Evolutionary conservation across 1,140 invertebrate genomes (phyloP), one percentile per base, ranked within the genome.

Genomic region (Metaphire vulgaris): DNA sequence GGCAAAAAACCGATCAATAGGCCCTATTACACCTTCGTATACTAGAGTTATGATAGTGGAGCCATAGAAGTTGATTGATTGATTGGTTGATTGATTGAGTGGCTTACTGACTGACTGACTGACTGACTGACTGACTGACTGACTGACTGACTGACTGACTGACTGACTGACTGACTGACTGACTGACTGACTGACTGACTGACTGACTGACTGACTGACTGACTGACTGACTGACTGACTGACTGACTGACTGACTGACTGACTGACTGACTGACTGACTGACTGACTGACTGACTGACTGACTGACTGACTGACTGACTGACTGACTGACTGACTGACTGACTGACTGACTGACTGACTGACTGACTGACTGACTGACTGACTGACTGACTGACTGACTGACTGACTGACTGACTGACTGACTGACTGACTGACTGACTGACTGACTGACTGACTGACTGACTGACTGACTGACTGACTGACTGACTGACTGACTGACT

Each of bases 271-370:
- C 56, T 65, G 56, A 65, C 56, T 69, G 67, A 69, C 67, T 69
- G 67, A 69, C 67, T 69, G 67, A 69, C 67, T 69, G 67, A 69
- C 67, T 69, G 67, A 69, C 67, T 69, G 67, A 69, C 67, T 69
- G 67, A 69, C 67, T 69, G 67, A 69, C 67, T 69, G 67, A 69
- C 67, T 69, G 67, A 69, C 67, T 69, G 67, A 69, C 67, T 69
- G 67, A 69, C 67, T 69, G 67, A 69, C 67, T 69, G 67, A 69
- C 67, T 69, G 67, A 69, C 67, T 69, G 67, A 69, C 67, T 69
- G 67, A 69, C 67, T 69, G 67, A 69, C 67, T 69, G 67, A 69
- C 67, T 69, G 67, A 12, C 67, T 69, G 67, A 12, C 67, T 69
- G 67, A 12, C 67, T 69, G 67, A 12, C 67, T 69, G 67, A 69